Base-by-base conservation (phyloP, 2,888 invertebrate species). In the Mesorhabditis sp. region DNA sequence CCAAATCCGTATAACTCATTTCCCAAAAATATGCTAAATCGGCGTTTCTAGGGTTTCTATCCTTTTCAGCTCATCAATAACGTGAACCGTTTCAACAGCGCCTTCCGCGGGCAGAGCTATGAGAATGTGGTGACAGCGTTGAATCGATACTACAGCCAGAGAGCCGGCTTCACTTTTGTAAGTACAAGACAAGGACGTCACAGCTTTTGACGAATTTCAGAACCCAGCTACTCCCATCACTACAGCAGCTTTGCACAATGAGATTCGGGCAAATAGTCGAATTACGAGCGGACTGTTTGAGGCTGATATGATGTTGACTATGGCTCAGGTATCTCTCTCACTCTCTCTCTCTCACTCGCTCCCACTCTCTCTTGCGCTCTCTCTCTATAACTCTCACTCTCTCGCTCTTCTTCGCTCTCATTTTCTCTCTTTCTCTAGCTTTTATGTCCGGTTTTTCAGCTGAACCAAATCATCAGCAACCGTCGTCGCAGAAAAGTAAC, bases 41-140 rank as follows among this genome's bases (percentile, higher is more conserved):
- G 43, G 43, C 6, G n/a, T 43, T 62, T 13, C 4, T 13, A 65
- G 10, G 10, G 44, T 69, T n/a, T 62, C n/a, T 44, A 42, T 45
- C 5, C 44, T 43, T 65, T 72, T 67, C 63, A 77, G 77, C 70
- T 76, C 13, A 75, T 78, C 6, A 71, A 71, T n/a, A 72, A 70
- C 69, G 72, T 78, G 1, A 74, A 78, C 50, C 43, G 42, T 15
- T 68, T 71, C 62, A 75, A 73, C 0, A 69, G 72, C 0, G 76
- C 74, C 4, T 79, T 77, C 66, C 72, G 72, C 0, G 79, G 79
- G 7, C 74, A 78, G 64, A 73, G 75, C 61, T 79, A 79, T 65
- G 76, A 75, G 41, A 70, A 73, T 64, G 80, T 80, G 4, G 68
- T 78, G 4, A 68, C 70, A 42, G 65, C 75, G 4, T 72, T 78